Percentiles rank a stretch among this genome's conserved stretches.
Conservation (phyloP, 2,113 vertebrate species). For the Tringa solitaria region DNA sequence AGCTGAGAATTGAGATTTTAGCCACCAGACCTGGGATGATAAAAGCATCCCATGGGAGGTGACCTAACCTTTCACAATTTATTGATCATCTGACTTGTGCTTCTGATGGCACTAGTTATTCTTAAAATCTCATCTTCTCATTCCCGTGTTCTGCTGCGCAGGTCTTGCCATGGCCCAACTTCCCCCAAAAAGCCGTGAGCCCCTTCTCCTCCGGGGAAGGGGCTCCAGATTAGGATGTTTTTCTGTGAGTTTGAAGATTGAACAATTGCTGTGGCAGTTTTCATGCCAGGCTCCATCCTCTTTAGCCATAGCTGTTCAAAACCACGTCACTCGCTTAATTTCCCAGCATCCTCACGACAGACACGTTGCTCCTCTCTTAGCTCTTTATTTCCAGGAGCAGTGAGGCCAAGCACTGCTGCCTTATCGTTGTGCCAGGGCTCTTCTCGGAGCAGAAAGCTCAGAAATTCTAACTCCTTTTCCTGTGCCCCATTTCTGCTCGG, state of each 20-base stretch:
- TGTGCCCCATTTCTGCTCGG: not conserved
- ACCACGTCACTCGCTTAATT: not conserved
- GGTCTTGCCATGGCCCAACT: not conserved
- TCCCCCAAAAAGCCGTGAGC: not conserved
- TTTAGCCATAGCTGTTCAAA: not conserved
- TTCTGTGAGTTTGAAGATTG: not conserved
- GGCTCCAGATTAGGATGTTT: not conserved
- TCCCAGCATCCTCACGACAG: not conserved
- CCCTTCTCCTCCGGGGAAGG: fast-evolving
- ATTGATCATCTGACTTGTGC: conserved; percentile 8
- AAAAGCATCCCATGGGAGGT: not conserved
- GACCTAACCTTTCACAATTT: conserved; percentile 13
- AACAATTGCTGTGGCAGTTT: not conserved
- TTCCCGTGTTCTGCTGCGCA: fast-evolving
- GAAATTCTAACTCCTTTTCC: not conserved
- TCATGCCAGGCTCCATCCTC: not conserved
- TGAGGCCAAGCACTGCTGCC: not conserved
- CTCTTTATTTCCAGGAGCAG: not conserved
- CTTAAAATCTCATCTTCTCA: not conserved
- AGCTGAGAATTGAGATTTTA: conserved; percentile 5
- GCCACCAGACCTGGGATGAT: not conserved
- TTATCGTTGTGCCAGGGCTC: not conserved
- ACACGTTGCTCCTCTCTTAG: not conserved
- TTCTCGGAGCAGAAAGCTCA: not conserved
- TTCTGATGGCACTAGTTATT: conserved; percentile 6